A percentile compares a stretch with the other conserved stretches of the same genome.
phyloP scores from a whole-genome alignment of 2,113 vertebrate species.

The Tylochromis polylepis region DNA sequence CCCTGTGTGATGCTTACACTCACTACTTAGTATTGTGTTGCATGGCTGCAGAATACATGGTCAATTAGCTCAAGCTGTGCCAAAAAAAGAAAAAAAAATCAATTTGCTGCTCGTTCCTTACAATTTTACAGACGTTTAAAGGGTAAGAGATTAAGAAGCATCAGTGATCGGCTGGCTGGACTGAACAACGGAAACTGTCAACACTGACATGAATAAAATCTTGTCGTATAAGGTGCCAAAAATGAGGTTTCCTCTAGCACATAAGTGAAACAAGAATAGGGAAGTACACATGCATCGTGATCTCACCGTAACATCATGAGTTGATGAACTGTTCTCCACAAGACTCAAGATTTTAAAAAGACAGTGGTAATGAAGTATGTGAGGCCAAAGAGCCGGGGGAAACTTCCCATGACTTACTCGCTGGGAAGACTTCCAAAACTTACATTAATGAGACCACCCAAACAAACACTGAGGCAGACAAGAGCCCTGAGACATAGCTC shows the following conservation, averaged over 20 bases:
- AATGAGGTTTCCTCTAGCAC: not conserved
- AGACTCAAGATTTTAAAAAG: not conserved
- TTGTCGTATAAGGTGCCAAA: not conserved
- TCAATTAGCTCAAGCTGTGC: not conserved
- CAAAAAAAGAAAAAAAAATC: not conserved
- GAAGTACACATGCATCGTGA: not conserved
- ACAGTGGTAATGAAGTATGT: not conserved
- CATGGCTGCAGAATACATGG: not conserved
- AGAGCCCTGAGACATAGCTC: not conserved
- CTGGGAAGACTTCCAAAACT: conserved; percentile 36
- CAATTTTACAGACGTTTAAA: not conserved
- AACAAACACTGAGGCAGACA: not conserved
- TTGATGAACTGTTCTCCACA: not conserved
- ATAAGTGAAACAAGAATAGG: not conserved
- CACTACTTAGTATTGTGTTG: not conserved
- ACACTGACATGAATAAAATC: not conserved
- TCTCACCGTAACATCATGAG: not conserved
- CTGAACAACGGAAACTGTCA: not conserved
- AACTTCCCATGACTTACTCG: conserved; percentile 48
- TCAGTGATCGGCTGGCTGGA: not conserved
- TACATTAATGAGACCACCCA: conserved; percentile 8
- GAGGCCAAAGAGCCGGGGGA: not conserved
- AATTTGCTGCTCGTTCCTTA: not conserved
- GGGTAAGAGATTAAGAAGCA: not conserved
- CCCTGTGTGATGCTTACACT: not conserved